Conservation (phyloP, 2,888 invertebrate genomes). For the Sipunculus nudus region DNA sequence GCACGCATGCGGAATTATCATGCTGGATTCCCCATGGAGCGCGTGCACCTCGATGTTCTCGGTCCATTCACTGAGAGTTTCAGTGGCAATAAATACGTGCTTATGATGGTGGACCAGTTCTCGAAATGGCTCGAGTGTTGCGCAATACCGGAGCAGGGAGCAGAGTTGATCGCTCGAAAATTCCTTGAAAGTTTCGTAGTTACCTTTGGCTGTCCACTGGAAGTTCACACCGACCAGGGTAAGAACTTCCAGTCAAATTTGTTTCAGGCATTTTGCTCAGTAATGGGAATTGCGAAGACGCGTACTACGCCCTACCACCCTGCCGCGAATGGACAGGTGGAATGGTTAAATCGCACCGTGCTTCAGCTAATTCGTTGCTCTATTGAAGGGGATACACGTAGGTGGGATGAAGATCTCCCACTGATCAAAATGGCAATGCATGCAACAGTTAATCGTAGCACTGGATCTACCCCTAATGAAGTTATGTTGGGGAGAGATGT, state of each 20-base stretch:
- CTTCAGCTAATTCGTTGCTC: too few species aligned
- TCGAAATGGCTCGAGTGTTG: not conserved
- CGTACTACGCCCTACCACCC: not conserved
- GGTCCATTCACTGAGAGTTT: not conserved
- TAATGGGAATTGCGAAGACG: not conserved
- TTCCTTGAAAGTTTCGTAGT: not conserved
- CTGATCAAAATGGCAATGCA: too few species aligned
- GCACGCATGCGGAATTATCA: not conserved
- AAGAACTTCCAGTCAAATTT: not conserved
- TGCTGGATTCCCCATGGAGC: not conserved
- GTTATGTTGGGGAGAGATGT: too few species aligned
- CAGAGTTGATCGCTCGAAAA: not conserved
- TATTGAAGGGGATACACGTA: too few species aligned
- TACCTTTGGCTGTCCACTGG: not conserved
- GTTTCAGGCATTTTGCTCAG: not conserved
- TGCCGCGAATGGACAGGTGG: not conserved
- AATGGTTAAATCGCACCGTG: too few species aligned
- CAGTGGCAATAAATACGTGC: not conserved
- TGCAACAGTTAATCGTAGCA: too few species aligned
- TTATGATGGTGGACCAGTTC: conserved; percentile 1
- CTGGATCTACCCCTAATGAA: too few species aligned
- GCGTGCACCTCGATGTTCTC: conserved; percentile 1
- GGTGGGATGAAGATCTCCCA: too few species aligned
- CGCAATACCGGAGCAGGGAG: not conserved
- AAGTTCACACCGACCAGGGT: not conserved